phyloP scores from a whole-genome alignment of 2,797 vertebrate genomes.

The Enteromius treurensis region DNA sequence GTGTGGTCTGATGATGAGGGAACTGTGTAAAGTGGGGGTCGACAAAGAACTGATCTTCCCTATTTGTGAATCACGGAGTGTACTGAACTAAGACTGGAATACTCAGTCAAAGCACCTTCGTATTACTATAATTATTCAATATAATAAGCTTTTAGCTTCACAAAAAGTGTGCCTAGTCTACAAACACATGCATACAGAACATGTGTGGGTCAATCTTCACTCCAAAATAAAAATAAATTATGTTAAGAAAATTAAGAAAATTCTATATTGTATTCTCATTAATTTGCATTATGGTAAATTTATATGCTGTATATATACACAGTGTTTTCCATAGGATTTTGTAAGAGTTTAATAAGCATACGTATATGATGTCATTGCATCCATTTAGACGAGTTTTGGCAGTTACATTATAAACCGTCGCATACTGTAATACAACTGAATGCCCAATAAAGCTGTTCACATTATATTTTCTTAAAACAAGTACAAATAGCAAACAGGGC shows the following conservation, averaged over 20 bases:
- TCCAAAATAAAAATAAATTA: not conserved
- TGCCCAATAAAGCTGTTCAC: too few relatives aligned
- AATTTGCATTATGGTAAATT: too few relatives aligned
- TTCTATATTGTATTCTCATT: too few relatives aligned
- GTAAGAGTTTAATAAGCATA: too few relatives aligned
- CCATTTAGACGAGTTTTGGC: too few relatives aligned
- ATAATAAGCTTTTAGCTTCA: not conserved
- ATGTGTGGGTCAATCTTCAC: not conserved
- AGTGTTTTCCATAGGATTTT: too few relatives aligned
- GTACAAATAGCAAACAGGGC: too few relatives aligned
- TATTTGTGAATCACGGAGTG: not conserved
- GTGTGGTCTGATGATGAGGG: not conserved
- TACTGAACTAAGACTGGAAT: not conserved
- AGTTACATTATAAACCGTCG: too few relatives aligned
- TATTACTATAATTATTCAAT: not conserved
- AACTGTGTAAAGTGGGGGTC: not conserved
- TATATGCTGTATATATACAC: too few relatives aligned
- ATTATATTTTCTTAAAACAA: too few relatives aligned
- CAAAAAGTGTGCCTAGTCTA: not conserved
- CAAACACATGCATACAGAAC: not conserved
- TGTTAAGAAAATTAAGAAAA: not conserved
- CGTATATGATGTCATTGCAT: too few relatives aligned
- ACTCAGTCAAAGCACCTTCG: not conserved
- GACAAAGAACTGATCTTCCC: not conserved
- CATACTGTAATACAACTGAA: too few relatives aligned